Evolutionary conservation across 2,113 vertebrate species (phyloP), one percentile per base, ranked within the genome.

Genomic region (Hippopotamus amphibius): DNA sequence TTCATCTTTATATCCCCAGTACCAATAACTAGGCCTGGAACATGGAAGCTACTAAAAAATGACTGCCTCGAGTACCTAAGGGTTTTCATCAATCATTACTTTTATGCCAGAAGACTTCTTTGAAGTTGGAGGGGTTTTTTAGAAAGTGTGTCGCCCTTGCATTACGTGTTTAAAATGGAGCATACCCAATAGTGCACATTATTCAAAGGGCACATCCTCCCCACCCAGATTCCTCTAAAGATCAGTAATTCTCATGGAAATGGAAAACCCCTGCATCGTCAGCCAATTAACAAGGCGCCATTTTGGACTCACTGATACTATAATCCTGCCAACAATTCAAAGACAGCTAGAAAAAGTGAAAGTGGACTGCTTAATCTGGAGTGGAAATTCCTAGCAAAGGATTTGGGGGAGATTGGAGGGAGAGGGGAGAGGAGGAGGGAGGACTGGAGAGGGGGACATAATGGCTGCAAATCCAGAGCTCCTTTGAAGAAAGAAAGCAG

Each of bases 311-410:
- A n/a, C 71, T 80, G 41, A 50, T 37, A 59, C 61, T 91, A 5
- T 91, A 74, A 88, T 93, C 30, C 74, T 71, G 7, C 74, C 82
- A 84, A 59, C 43, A 71, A 48, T 81, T 79, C 33, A 83, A 90
- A 94, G 61, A 24, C n/a, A 53, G 9, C 37, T 17, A 86, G 79
- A 71, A 72, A 93, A 87, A 66, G 50, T 48, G 61, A 92, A 93
- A 74, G n/a, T 81, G 7, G n/a, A n/a, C 41, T 87, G 28, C 50
- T 41, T 76, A n/a, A 80, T 65, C 46, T 88, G 50, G 77, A 93
- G 46, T 59, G 30, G 87, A 95, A 93, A 96, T 92, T 84, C 95
- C 61, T 90, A 74, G 66, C 76, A 68, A 50, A 65, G 37, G 59
- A 33, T 76, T 53, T 88, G 0, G 37, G 7, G 83, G 72, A 48